phyloP scores from a whole-genome alignment of 2,113 vertebrate species.

The Eptatretus burgeri region DNA sequence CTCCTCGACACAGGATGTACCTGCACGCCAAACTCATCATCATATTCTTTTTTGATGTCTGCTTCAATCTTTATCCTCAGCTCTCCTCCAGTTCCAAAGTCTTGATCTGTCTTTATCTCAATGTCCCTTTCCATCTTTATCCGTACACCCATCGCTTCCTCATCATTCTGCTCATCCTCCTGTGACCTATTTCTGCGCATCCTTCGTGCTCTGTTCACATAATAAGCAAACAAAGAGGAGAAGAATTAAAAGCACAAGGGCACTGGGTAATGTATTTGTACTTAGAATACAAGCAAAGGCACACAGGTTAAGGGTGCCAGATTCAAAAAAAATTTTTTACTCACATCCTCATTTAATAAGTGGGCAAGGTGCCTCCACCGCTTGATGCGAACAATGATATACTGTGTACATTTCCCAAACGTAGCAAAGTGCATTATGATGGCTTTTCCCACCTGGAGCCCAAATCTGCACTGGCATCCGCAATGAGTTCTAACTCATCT shows the following conservation, averaged over 20 bases:
- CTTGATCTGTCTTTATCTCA: too few relatives aligned
- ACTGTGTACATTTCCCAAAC: too few relatives aligned
- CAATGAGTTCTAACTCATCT: slow-evolving; percentile 16
- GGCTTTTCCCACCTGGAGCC: slow-evolving; percentile 27
- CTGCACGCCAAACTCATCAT: background rate
- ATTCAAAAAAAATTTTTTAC: background rate
- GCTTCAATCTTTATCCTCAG: too few relatives aligned
- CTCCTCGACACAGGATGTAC: slow-evolving; percentile 25
- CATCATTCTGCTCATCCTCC: slow-evolving; percentile 7
- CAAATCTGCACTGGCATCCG: slow-evolving; percentile 26
- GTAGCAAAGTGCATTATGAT: too few relatives aligned
- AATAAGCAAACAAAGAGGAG: background rate
- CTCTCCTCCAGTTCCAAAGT: too few relatives aligned
- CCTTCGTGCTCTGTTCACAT: slow-evolving; percentile 12
- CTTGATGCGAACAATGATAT: too few relatives aligned
- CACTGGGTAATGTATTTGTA: too few relatives aligned
- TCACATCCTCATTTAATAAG: too few relatives aligned
- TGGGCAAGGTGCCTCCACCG: too few relatives aligned
- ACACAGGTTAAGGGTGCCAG: too few relatives aligned
- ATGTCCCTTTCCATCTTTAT: too few relatives aligned
- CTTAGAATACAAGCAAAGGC: background rate
- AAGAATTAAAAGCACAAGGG: too few relatives aligned
- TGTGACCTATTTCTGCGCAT: slow-evolving; percentile 24
- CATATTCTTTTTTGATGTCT: background rate
- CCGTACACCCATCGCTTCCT: slow-evolving; percentile 8